Evolutionary conservation across 2,888 invertebrate genomes (phyloP).

Genomic region (Sturmia bella): DNA sequence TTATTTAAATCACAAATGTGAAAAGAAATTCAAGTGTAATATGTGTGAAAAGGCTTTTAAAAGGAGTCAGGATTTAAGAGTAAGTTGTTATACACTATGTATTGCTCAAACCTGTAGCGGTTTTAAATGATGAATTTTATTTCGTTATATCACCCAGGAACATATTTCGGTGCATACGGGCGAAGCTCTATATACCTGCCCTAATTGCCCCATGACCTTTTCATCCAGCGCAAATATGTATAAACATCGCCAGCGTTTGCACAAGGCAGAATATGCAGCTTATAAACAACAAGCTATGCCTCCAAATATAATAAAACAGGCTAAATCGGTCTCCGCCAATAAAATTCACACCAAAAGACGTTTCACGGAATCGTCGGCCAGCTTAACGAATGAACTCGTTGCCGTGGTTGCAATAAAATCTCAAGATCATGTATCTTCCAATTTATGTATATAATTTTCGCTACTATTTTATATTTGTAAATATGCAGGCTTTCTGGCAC

Average conservation of each 20-base stretch:
- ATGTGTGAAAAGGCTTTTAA: constrained; percentile 81
- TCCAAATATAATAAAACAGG: constrained; percentile 78
- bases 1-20: constrained; percentile 79
- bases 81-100: constrained; percentile 60
- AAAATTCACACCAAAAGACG: constrained; percentile 52
- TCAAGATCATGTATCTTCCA: no score
- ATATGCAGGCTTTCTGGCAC: no score
- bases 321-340: constrained; percentile 63
- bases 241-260: constrained; percentile 80
- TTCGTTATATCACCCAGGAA: constrained; percentile 73
- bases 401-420: background rate
- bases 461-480: no score
- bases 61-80: constrained; percentile 77
- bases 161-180: constrained; percentile 81
- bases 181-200: constrained; percentile 80
- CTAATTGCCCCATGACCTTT: constrained; percentile 80
- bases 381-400: constrained; percentile 18
- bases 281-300: constrained; percentile 77
- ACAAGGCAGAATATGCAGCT: constrained; percentile 79
- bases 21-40: constrained; percentile 78
- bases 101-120: background rate
- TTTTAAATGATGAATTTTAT: constrained; percentile 6
- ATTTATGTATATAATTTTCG: no score
- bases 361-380: constrained; percentile 17
- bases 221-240: constrained; percentile 81